phyloP scores from a whole-genome alignment of 2,888 invertebrate genomes.

The Epicampocera succincta region DNA sequence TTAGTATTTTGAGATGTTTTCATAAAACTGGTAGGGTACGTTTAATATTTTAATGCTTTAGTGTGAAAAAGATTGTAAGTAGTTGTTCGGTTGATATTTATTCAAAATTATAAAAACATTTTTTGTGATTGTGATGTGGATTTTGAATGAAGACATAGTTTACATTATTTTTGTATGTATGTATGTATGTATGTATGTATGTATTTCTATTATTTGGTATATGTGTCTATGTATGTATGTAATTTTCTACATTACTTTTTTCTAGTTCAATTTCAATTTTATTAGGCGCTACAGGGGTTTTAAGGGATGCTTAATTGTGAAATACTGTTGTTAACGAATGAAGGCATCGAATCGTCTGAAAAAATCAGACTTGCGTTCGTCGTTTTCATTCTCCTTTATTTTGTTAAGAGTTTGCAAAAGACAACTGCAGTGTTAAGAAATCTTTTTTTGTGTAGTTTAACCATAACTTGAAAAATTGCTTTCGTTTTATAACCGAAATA shows the following conservation, averaged over 20 bases:
- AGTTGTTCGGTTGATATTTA: background rate
- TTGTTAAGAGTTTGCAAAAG: constrained; percentile 4
- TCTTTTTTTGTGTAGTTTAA: constrained; percentile 9
- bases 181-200: constrained; percentile 38
- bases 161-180: constrained; percentile 13
- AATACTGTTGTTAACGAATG: constrained; percentile 46
- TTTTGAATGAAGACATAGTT: constrained; percentile 9
- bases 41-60: constrained; percentile 20
- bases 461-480: background rate
- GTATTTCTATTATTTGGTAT: constrained; percentile 66
- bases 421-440: background rate
- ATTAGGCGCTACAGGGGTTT: constrained; percentile 34
- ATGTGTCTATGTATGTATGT: constrained; percentile 37
- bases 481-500: background rate
- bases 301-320: constrained; percentile 28
- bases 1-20: background rate
- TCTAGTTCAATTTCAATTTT: constrained; percentile 16
- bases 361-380: constrained; percentile 23
- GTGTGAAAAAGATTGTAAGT: constrained; percentile 10
- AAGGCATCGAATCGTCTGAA: constrained; percentile 6
- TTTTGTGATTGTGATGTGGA: background rate
- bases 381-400: background rate
- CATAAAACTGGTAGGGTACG: constrained; percentile 20
- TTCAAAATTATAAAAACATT: too few relatives aligned
- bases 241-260: constrained; percentile 43